These are phyloP conservation scores for Hydrozoanthus tunicans DNA, from an alignment of 64 coral and sea anemone genomes.

Conservation along the genomic window DNA sequence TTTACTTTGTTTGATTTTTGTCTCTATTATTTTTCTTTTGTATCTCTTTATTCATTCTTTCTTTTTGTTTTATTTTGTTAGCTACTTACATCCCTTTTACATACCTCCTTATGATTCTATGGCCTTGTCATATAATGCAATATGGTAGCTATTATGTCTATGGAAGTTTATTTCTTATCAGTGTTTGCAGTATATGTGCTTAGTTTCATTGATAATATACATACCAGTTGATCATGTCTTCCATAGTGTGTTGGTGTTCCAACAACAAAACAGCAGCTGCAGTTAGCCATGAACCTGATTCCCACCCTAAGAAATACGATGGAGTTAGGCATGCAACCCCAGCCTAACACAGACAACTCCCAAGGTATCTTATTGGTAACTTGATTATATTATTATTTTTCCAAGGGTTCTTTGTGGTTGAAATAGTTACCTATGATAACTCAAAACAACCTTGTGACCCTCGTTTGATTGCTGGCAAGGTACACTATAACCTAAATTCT, in stretches of 20 bases:
- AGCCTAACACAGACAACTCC: slow-evolving; percentile 13
- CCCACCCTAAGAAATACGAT: slow-evolving; percentile 4
- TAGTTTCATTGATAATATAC: too few species aligned
- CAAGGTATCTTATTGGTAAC: background rate
- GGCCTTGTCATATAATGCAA: too few species aligned
- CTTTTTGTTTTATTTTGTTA: too few species aligned
- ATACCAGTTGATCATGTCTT: background rate
- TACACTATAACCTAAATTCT: background rate
- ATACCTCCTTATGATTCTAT: too few species aligned
- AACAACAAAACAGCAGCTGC: slow-evolving; percentile 71
- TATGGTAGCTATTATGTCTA: too few species aligned
- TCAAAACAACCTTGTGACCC: background rate
- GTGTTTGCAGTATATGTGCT: too few species aligned
- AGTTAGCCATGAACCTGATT: slow-evolving; percentile 57
- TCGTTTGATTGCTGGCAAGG: background rate
- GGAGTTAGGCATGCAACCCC: slow-evolving; percentile 26
- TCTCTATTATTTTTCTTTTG: too few species aligned
- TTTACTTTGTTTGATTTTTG: too few species aligned
- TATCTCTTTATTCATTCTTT: too few species aligned
- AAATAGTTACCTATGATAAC: background rate
- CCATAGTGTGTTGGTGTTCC: slow-evolving; percentile 70
- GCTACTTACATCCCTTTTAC: too few species aligned
- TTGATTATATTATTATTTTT: background rate
- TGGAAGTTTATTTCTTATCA: too few species aligned
- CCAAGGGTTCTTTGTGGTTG: background rate